These are phyloP conservation scores for Coelopa frigida DNA, from an alignment of 1,140 invertebrate genomes.

Conservation along the genomic window DNA sequence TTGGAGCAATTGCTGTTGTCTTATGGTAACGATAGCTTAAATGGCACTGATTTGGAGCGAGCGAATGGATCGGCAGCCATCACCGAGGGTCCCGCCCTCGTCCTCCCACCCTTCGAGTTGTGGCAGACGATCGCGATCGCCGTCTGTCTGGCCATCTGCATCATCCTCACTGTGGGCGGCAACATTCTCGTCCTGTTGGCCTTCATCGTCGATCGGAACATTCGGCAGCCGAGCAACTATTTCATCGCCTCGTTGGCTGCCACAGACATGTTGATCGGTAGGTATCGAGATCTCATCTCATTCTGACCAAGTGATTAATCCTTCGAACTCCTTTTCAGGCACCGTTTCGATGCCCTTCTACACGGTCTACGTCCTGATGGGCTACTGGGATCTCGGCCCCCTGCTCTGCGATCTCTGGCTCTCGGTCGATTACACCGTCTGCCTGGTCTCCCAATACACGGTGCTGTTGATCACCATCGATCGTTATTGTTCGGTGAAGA, in stretches of 20 bases:
- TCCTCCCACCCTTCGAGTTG: slow-evolving; percentile 77
- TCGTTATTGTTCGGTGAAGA: slow-evolving; percentile 98
- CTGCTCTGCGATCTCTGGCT: slow-evolving; percentile 97
- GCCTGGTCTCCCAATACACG: slow-evolving; percentile 97
- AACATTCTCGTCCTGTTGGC: slow-evolving; percentile 95
- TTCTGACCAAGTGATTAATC: neutral
- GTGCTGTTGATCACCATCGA: slow-evolving; percentile 98
- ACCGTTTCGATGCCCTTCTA: slow-evolving; percentile 92
- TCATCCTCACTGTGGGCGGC: slow-evolving; percentile 86
- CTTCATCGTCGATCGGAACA: slow-evolving; percentile 94
- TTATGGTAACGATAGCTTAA: slow-evolving; percentile 29
- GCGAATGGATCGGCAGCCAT: slow-evolving; percentile 17
- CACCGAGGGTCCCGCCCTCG: slow-evolving; percentile 47
- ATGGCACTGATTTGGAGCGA: slow-evolving; percentile 21
- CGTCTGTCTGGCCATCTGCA: slow-evolving; percentile 79
- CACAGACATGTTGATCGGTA: slow-evolving; percentile 96
- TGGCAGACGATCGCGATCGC: slow-evolving; percentile 90
- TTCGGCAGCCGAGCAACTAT: slow-evolving; percentile 98
- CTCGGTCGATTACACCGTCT: slow-evolving; percentile 98
- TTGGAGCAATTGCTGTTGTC: slow-evolving; percentile 17
- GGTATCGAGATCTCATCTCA: slow-evolving; percentile 27
- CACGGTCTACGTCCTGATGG: slow-evolving; percentile 91
- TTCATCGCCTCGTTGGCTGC: slow-evolving; percentile 98
- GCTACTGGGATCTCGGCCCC: slow-evolving; percentile 94
- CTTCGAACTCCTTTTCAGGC: slow-evolving; percentile 53